These are phyloP conservation scores for Callopanchax toddi DNA, from an alignment of 2,113 vertebrate species.

Conservation along the genomic window DNA sequence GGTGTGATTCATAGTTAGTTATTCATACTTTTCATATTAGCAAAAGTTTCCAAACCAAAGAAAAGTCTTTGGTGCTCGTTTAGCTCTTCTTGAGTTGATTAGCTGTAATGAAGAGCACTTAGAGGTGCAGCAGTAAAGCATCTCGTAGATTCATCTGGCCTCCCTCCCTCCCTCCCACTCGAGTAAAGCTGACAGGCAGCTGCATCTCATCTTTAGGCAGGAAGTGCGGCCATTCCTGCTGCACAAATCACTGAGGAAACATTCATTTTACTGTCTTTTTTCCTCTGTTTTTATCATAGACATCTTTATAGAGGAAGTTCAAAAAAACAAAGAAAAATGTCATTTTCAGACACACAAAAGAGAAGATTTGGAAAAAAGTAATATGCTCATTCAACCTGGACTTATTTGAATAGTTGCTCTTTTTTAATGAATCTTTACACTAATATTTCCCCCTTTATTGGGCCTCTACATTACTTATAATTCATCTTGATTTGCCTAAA, in stretches of 20 bases:
- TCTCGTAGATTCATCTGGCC: constrained; percentile 63
- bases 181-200: constrained; percentile 66
- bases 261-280: constrained; percentile 26
- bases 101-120: constrained; percentile 50
- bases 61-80: neutral
- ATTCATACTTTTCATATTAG: constrained; percentile 50
- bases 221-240: constrained; percentile 39
- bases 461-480: no score
- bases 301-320: neutral
- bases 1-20: constrained; percentile 56
- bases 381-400: no score
- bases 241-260: constrained; percentile 32
- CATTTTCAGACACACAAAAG: neutral
- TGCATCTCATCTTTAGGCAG: constrained; percentile 64
- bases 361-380: no score
- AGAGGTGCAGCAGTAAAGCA: constrained; percentile 48
- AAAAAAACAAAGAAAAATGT: neutral
- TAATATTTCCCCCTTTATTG: no score
- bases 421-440: no score
- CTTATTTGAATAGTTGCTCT: no score
- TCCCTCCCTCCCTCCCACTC: constrained; percentile 37
- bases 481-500: no score
- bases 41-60: constrained; percentile 7
- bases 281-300: neutral
- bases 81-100: constrained; percentile 13